phyloP scores from a whole-genome alignment of 2,888 invertebrate genomes.

The Prosapia bicincta region DNA sequence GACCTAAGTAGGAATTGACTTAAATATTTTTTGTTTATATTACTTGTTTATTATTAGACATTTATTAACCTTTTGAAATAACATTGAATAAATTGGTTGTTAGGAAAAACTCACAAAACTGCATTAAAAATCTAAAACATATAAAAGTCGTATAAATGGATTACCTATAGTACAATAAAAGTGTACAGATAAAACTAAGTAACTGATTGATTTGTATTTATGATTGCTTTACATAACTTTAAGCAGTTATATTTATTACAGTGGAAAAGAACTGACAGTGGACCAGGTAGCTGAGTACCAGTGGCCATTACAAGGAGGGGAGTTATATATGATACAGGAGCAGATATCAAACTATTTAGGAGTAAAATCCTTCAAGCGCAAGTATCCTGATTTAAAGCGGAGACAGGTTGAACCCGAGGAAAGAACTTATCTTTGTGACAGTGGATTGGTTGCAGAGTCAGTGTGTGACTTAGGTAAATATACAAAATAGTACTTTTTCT shows the following conservation, averaged over 20 bases:
- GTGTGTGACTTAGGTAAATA: conserved; percentile 85
- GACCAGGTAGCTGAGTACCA: conserved; percentile 91
- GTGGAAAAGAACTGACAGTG: conserved; percentile 57
- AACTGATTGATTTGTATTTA: neutral
- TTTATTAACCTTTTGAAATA: too few species aligned
- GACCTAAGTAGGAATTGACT: too few species aligned
- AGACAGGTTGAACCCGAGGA: conserved; percentile 88
- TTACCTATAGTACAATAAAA: too few species aligned
- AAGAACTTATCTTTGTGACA: conserved; percentile 79
- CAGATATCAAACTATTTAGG: conserved; percentile 92
- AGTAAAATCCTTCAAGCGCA: conserved; percentile 94
- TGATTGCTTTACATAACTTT: neutral
- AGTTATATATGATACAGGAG: conserved; percentile 93
- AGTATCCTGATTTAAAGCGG: conserved; percentile 84
- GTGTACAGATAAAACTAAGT: too few species aligned
- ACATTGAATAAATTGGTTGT: too few species aligned
- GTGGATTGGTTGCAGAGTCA: conserved; percentile 79
- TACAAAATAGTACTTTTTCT: too few species aligned
- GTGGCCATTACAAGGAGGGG: conserved; percentile 70
- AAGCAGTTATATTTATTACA: conserved; percentile 21
- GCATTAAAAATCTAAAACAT: too few species aligned
- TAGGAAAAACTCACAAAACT: too few species aligned
- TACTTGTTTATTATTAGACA: too few species aligned
- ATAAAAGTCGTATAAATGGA: too few species aligned
- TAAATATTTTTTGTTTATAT: too few species aligned